Evolutionary conservation across 2,113 vertebrate genomes (phyloP), one percentile per base, ranked within the genome.

Genomic region (Tinamus guttatus): DNA sequence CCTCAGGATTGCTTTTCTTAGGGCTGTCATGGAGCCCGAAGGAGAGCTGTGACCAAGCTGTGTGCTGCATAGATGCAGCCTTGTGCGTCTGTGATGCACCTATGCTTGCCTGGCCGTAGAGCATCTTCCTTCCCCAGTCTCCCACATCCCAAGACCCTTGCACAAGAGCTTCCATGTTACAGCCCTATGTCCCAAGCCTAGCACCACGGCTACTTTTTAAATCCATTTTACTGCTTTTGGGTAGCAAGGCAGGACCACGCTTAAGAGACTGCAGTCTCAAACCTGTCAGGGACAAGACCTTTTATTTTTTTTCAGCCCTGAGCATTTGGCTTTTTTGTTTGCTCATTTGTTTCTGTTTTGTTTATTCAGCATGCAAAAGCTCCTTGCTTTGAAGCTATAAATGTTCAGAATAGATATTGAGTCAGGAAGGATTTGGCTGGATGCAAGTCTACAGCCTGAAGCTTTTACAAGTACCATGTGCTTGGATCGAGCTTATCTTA

Each of bases 81-180:
- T 49, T 49, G 49, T 22, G 49, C 49, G 6, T 22, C 49, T 49
- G 9, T 49, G 49, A 49, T 22, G 45, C 45, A 47, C 45, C 17
- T 19, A 19, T 20, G 21, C 49, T 49, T 49, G 21, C 49, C 49
- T 49, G 11, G 21, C 21, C 49, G 21, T 49, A 11, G 21, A 49
- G 18, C 24, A 34, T 58, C 54, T 58, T 30, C 54, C 28, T 58
- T 58, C 4, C 21, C 4, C 65, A 38, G 32, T 17, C 15, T 68
- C 95, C 43, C n/a, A 0, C 0, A 10, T 21, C 3, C 7, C 19
- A 1, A 0, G 30, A 18, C 62, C 8, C 24, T 4, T 56, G 25
- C 9, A 69, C 30, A 89, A 28, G 32, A 30, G 47, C 28, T 70
- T 20, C n/a, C 73, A 9, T 2, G 0, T 69, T 89, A 58, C 10